Evolutionary conservation across 2,888 invertebrate genomes (phyloP).

Genomic region (Erebia aethiops): DNA sequence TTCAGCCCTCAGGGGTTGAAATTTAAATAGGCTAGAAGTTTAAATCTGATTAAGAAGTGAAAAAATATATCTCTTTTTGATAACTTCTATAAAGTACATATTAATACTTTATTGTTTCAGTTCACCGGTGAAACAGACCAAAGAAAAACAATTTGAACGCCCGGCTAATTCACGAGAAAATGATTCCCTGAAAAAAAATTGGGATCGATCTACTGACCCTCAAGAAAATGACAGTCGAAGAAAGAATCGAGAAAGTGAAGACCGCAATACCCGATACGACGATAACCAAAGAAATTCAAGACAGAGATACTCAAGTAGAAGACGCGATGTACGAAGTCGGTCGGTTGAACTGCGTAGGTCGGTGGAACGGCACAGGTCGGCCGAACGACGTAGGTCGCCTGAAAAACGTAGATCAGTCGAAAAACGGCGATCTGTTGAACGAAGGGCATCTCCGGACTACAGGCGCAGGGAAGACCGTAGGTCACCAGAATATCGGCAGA

Average conservation of each 20-base stretch:
- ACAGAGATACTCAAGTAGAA: constrained; percentile 49
- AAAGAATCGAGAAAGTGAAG: constrained; percentile 74
- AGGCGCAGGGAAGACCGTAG: constrained; percentile 40
- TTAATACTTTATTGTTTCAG: constrained; percentile 52
- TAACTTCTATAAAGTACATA: neutral
- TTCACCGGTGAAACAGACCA: constrained; percentile 67
- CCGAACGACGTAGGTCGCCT: constrained; percentile 11
- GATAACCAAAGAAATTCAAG: constrained; percentile 51
- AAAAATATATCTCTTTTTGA: too few species aligned
- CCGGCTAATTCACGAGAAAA: constrained; percentile 60
- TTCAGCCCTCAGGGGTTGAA: too few species aligned
- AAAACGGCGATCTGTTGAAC: constrained; percentile 39
- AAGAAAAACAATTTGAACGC: constrained; percentile 64
- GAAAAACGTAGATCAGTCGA: constrained; percentile 51
- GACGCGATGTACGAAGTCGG: constrained; percentile 59
- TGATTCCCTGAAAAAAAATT: constrained; percentile 64
- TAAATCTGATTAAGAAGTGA: too few species aligned
- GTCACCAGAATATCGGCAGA: constrained; percentile 47
- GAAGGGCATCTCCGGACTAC: constrained; percentile 58
- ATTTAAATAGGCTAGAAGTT: too few species aligned
- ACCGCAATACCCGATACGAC: constrained; percentile 67
- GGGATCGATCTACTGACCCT: constrained; percentile 61
- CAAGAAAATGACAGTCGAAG: constrained; percentile 60
- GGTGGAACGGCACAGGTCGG: constrained; percentile 11
- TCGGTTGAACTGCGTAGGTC: constrained; percentile 34